Evolutionary conservation across 2,797 vertebrate species (phyloP).

Genomic region (Sebastes nivosus): DNA sequence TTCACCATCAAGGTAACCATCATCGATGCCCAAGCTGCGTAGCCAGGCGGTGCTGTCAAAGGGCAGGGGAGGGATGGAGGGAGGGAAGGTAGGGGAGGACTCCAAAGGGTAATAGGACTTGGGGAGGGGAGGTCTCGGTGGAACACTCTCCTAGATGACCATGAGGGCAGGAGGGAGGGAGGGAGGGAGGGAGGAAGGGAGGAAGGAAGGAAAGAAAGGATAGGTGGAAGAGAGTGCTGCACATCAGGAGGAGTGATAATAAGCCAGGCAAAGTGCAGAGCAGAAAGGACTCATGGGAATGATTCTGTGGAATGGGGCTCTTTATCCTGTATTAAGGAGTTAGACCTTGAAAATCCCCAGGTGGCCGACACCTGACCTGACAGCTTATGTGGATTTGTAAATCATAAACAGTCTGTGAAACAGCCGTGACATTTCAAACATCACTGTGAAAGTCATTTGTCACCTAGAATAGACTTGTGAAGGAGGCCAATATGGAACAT

Average conservation of each 20-base stretch:
- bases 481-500: neutral
- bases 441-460: neutral
- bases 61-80: constrained; percentile 85
- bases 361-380: neutral
- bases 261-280: constrained; percentile 69
- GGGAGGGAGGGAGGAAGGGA: neutral
- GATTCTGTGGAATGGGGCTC: constrained; percentile 35
- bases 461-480: neutral
- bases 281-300: constrained; percentile 58
- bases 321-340: constrained; percentile 3
- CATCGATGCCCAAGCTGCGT: constrained; percentile 71
- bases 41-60: constrained; percentile 81
- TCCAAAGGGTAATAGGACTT: constrained; percentile 96
- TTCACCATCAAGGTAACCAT: constrained; percentile 75
- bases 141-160: constrained; percentile 89
- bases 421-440: neutral
- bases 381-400: neutral
- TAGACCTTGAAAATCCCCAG: neutral
- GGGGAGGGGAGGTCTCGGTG: constrained; percentile 94
- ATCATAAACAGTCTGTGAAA: neutral
- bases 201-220: constrained; percentile 16
- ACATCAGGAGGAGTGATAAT: constrained; percentile 67
- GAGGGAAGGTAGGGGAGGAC: constrained; percentile 86
- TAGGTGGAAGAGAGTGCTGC: constrained; percentile 56
- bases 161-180: neutral